A percentile compares a stretch with the other conserved stretches of the same genome.
Evolutionary conservation across 2,113 vertebrate genomes (phyloP).

Genomic region (Ornithorhynchus anatinus): DNA sequence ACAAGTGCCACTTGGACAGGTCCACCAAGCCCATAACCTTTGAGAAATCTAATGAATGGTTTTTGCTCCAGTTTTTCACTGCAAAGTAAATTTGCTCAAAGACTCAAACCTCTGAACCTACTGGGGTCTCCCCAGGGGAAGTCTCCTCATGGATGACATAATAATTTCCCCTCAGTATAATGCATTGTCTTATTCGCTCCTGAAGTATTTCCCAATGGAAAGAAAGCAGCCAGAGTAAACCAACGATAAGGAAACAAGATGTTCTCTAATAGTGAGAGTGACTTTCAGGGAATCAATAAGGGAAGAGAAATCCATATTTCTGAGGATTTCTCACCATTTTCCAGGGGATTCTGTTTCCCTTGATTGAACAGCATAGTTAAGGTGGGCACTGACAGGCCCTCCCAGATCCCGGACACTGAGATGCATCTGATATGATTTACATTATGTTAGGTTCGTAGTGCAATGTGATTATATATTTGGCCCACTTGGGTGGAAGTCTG

Average conservation of each 20-base stretch:
- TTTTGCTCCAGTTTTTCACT: not conserved
- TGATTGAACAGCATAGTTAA: no score
- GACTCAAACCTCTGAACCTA: not conserved
- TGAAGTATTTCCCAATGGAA: not conserved
- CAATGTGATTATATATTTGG: no score
- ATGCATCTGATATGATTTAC: no score
- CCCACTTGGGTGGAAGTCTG: no score
- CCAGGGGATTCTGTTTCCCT: not conserved
- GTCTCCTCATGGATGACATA: not conserved
- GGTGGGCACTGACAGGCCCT: no score
- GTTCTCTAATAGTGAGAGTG: not conserved
- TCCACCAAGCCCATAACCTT: not conserved
- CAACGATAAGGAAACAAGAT: not conserved
- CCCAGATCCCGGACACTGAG: no score
- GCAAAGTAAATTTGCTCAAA: conserved; percentile 4
- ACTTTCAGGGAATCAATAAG: not conserved
- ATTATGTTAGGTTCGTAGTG: no score
- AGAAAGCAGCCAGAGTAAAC: not conserved
- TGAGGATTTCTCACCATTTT: not conserved
- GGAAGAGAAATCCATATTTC: not conserved
- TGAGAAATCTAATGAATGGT: not conserved
- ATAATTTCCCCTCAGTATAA: not conserved
- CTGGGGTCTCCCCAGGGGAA: not conserved
- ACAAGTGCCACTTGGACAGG: conserved; percentile 6
- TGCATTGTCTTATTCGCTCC: not conserved